Conservation (phyloP, 2,888 invertebrate genomes). For the Chloroclystis v-ata region DNA sequence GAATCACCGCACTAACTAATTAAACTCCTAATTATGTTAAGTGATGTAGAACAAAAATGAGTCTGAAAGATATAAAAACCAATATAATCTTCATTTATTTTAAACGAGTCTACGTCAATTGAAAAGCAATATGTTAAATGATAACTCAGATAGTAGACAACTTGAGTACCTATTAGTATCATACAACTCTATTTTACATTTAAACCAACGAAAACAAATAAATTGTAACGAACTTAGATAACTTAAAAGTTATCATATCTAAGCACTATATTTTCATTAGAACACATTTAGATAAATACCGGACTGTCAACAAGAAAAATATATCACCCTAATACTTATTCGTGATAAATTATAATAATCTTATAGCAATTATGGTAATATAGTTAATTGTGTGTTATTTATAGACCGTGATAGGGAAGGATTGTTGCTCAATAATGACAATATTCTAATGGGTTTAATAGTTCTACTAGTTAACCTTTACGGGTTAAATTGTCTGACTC, state of each 20-base stretch:
- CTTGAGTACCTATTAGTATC: background rate
- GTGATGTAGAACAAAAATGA: no score
- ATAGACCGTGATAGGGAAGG: slow-evolving; percentile 28
- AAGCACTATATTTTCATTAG: slow-evolving; percentile 34
- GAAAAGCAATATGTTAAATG: no score
- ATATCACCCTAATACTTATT: slow-evolving; percentile 37
- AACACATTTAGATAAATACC: slow-evolving; percentile 29
- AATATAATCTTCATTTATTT: background rate
- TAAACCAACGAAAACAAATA: slow-evolving; percentile 1
- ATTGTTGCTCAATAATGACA: background rate
- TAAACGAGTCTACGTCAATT: no score
- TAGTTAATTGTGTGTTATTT: slow-evolving; percentile 39
- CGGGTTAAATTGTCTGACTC: no score
- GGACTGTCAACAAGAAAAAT: slow-evolving; percentile 36
- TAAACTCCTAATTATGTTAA: no score
- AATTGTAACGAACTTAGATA: slow-evolving; percentile 8
- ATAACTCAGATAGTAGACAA: background rate
- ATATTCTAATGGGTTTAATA: no score
- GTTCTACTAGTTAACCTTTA: no score
- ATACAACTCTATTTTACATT: slow-evolving; percentile 1
- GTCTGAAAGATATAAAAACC: no score
- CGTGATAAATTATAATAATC: slow-evolving; percentile 38
- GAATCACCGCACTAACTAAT: no score
- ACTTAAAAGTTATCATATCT: slow-evolving; percentile 14
- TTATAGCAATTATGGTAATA: slow-evolving; percentile 41